Conservation (phyloP, 2,113 vertebrate species). For the Ceratotherium simum region DNA sequence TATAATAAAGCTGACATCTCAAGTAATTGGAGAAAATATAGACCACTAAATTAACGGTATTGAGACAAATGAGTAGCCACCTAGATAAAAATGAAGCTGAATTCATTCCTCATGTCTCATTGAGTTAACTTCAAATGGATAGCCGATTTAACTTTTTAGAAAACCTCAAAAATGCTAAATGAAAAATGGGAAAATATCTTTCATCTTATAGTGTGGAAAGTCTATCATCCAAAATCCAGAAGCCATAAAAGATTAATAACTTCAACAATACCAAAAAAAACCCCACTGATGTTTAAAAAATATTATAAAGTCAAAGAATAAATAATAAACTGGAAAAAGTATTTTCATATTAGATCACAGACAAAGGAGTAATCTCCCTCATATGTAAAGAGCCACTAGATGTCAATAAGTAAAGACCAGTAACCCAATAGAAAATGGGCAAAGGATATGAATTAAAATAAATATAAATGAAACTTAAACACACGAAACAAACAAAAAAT, state of each 20-base stretch:
- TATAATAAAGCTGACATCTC: background rate
- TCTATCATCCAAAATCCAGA: conserved; percentile 7
- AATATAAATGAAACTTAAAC: background rate
- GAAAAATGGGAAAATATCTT: background rate
- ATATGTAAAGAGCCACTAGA: background rate
- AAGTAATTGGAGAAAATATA: background rate
- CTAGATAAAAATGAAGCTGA: conserved; percentile 8
- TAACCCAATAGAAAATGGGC: background rate
- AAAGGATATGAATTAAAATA: background rate
- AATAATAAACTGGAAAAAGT: conserved; percentile 15
- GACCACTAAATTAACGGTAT: background rate
- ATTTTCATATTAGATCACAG: conserved; percentile 1
- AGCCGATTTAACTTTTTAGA: background rate
- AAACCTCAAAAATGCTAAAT: background rate
- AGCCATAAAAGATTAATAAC: background rate
- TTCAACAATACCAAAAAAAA: background rate
- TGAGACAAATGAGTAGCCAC: background rate
- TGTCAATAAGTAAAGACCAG: background rate
- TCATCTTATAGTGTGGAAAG: background rate
- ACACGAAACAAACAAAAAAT: conserved; percentile 2
- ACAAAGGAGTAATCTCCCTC: background rate
- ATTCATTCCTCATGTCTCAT: background rate
- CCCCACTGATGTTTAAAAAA: conserved; percentile 14
- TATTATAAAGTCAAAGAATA: background rate
- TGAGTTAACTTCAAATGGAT: background rate